These are phyloP conservation scores for Papilio polyxenes DNA, from an alignment of 1,140 invertebrate species.

Conservation along the genomic window DNA sequence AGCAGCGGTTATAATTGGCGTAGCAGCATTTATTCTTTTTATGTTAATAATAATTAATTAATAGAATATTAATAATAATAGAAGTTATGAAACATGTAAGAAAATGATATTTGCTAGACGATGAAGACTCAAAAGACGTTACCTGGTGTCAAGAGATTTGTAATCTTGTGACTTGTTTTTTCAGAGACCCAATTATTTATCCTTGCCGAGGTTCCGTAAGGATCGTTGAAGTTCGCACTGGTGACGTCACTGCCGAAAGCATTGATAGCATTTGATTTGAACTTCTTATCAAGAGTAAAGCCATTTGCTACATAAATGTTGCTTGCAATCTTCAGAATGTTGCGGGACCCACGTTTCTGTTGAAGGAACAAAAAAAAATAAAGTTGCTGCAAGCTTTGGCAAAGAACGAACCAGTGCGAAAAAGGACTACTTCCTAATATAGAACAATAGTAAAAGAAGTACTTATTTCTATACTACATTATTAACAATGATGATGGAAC, in stretches of 20 bases:
- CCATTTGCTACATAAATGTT: conserved; percentile 57
- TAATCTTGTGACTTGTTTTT: conserved; percentile 83
- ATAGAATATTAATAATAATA: no score
- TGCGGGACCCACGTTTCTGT: conserved; percentile 64
- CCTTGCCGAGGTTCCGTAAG: conserved; percentile 56
- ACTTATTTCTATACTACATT: no score
- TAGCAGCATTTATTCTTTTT: background rate
- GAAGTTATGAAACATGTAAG: no score
- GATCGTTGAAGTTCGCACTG: conserved; percentile 77
- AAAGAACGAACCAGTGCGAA: background rate
- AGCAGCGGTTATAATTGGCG: background rate
- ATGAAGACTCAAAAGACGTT: conserved; percentile 41
- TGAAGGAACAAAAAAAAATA: conserved; percentile 44
- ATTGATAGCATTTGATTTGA: conserved; percentile 56
- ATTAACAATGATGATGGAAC: no score
- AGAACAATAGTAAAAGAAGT: background rate
- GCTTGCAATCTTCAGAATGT: conserved; percentile 62
- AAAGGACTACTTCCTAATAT: background rate
- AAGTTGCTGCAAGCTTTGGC: background rate
- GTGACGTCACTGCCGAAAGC: conserved; percentile 66
- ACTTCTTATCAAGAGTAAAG: conserved; percentile 57
- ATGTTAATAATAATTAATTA: no score
- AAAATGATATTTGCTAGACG: background rate
- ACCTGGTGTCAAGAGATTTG: conserved; percentile 81
- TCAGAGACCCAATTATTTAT: conserved; percentile 86